These are phyloP conservation scores for Lophura nycthemera DNA, from an alignment of 2,113 vertebrate species.

Conservation along the genomic window DNA sequence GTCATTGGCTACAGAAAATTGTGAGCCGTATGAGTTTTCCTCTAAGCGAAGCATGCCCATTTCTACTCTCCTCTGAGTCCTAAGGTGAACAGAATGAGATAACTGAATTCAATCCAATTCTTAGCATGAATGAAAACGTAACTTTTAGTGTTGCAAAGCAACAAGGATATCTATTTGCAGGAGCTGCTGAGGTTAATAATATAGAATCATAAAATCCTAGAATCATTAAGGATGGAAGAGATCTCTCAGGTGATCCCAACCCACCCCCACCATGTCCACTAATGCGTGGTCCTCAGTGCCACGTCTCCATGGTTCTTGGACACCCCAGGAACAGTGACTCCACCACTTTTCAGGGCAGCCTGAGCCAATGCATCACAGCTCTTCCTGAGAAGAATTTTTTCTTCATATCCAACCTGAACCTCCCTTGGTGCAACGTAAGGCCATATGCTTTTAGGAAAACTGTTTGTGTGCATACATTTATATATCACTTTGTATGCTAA, in stretches of 20 bases:
- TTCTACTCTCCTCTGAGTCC: neutral
- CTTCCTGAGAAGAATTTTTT: no score
- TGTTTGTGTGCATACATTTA: neutral
- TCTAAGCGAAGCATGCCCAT: neutral
- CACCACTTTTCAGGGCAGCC: no score
- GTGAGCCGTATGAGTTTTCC: neutral
- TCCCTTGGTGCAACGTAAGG: no score
- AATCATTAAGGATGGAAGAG: no score
- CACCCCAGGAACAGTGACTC: no score
- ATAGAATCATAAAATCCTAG: no score
- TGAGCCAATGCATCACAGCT: no score
- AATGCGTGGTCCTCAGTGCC: no score
- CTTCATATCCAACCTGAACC: no score
- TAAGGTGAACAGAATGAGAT: accelerated
- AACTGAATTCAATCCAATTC: neutral
- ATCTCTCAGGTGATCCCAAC: no score
- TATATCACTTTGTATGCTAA: neutral
- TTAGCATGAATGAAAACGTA: neutral
- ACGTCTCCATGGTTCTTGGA: no score
- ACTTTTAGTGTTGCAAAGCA: neutral
- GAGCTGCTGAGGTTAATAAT: neutral
- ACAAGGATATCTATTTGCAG: neutral
- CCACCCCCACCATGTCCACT: no score
- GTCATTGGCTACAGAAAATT: neutral
- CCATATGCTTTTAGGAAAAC: neutral